Conservation (phyloP, 2,888 invertebrate species). For the Callyntrura guangdongensis region DNA sequence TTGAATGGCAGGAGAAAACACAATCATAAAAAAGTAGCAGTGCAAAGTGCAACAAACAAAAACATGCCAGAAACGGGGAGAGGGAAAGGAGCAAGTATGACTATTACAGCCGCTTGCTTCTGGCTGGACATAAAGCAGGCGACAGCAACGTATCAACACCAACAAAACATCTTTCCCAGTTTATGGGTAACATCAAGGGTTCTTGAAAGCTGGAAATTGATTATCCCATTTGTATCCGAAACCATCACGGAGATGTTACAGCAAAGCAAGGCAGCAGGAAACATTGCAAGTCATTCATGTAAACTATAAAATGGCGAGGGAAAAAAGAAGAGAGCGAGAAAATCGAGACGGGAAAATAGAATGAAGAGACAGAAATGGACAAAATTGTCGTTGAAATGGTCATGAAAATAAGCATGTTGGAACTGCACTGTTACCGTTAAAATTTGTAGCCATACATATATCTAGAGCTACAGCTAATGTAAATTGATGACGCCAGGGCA, state of each 20-base stretch:
- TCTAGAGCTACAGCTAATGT: neutral
- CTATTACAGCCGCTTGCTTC: neutral
- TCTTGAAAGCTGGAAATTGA: conserved; percentile 73
- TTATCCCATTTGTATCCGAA: conserved; percentile 69
- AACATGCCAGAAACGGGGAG: neutral
- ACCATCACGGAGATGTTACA: neutral
- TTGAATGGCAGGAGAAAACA: neutral
- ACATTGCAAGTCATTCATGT: conserved; percentile 7
- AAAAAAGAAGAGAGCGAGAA: conserved; percentile 24
- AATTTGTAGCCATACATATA: neutral
- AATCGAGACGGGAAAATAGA: neutral
- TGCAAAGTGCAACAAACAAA: neutral
- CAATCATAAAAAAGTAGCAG: conserved; percentile 14
- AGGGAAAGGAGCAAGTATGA: neutral
- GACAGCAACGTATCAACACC: conserved; percentile 19
- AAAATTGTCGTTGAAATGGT: neutral
- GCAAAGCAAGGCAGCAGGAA: neutral
- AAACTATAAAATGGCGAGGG: conserved; percentile 16
- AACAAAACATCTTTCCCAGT: conserved; percentile 26
- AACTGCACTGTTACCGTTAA: neutral
- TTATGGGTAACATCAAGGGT: conserved; percentile 71
- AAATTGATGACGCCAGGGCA: neutral
- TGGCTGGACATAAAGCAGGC: conserved; percentile 26
- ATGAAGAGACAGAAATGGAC: neutral
- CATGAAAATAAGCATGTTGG: neutral